Percentiles rank a stretch among this genome's conserved stretches.
phyloP scores from a whole-genome alignment of 2,888 invertebrate species.

The Chrysomela aeneicollis region DNA sequence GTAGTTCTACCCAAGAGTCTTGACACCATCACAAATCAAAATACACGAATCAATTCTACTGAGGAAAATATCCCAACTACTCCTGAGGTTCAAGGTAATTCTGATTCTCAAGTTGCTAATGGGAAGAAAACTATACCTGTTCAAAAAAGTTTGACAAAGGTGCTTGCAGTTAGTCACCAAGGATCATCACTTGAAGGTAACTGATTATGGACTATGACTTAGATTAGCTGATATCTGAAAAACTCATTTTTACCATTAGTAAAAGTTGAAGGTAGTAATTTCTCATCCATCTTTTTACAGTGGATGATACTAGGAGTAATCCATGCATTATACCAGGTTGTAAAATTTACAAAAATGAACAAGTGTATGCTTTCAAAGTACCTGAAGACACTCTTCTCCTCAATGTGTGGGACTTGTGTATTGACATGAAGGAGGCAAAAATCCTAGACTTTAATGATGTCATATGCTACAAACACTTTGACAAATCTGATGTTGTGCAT shows the following conservation, averaged over 20 bases:
- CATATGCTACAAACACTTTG: constrained; percentile 26
- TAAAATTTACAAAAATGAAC: constrained; percentile 20
- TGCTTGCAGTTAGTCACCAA: neutral
- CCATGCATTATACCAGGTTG: constrained; percentile 23
- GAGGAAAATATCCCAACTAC: neutral
- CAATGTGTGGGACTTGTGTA: constrained; percentile 26
- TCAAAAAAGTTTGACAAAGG: neutral
- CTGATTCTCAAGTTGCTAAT: neutral
- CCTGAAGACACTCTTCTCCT: constrained; percentile 17
- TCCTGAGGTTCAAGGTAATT: neutral
- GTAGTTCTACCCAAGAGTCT: neutral
- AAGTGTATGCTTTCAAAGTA: constrained; percentile 19
- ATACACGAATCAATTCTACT: neutral
- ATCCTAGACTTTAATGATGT: constrained; percentile 10
- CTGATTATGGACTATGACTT: neutral
- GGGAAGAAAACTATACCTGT: neutral
- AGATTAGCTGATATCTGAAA: too few relatives aligned
- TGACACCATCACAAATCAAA: neutral
- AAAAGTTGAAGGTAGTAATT: too few relatives aligned
- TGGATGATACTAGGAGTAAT: constrained; percentile 1
- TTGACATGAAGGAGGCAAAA: constrained; percentile 8
- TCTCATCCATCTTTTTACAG: too few relatives aligned
- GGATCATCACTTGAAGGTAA: constrained; percentile 12
- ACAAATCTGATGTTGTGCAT: constrained; percentile 19
- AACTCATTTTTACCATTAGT: too few relatives aligned